Evolutionary conservation across 1,140 invertebrate genomes (phyloP).

Genomic region (Elymnias hypermnestra): DNA sequence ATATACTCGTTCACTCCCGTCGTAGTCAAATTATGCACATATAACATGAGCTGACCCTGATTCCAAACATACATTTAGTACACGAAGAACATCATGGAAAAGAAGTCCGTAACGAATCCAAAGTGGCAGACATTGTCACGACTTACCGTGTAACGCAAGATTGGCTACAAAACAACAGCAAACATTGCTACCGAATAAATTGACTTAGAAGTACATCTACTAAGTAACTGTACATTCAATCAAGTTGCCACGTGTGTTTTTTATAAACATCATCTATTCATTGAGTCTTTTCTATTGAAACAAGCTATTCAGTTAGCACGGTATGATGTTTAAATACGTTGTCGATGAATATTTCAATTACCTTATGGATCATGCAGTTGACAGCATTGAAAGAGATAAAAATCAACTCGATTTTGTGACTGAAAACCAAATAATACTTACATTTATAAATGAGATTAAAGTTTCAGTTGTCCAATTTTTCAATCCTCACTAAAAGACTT

Average conservation of each 20-base stretch:
- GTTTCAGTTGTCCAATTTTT: too few relatives aligned
- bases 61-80: not conserved
- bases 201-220: not conserved
- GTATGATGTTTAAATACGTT: not conserved
- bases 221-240: slow-evolving; percentile 16
- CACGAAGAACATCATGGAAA: slow-evolving; percentile 2
- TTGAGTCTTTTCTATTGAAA: not conserved
- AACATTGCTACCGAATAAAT: slow-evolving; percentile 15
- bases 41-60: not conserved
- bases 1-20: too few relatives aligned
- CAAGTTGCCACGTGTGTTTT: slow-evolving; percentile 19
- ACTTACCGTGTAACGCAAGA: slow-evolving; percentile 36
- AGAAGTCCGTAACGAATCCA: slow-evolving; percentile 21
- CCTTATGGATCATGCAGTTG: too few relatives aligned
- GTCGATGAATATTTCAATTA: too few relatives aligned
- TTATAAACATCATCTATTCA: slow-evolving; percentile 7
- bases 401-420: too few relatives aligned
- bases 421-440: too few relatives aligned
- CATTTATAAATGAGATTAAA: too few relatives aligned
- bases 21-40: not conserved
- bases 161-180: slow-evolving; percentile 15
- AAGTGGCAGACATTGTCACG: slow-evolving; percentile 35
- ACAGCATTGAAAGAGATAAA: too few relatives aligned
- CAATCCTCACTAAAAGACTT: too few relatives aligned
- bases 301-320: not conserved